Conservation (phyloP, 2,888 invertebrate genomes). For the Diarsia brunnea region DNA sequence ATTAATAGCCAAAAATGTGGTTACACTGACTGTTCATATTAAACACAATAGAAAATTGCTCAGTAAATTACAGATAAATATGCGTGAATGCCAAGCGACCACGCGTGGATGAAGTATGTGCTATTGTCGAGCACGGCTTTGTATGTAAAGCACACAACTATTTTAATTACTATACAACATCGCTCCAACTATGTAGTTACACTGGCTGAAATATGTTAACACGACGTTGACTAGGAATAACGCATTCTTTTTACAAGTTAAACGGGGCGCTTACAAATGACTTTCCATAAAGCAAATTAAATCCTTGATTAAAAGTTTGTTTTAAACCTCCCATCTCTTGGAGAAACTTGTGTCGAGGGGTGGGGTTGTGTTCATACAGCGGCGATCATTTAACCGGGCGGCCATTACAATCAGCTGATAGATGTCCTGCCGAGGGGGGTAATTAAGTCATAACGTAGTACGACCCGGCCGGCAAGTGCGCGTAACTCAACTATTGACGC, state of each 20-base stretch:
- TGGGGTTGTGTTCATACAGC: slow-evolving; percentile 48
- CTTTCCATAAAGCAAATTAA: slow-evolving; percentile 44
- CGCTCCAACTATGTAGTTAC: neutral
- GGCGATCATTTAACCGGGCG: slow-evolving; percentile 46
- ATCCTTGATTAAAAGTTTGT: slow-evolving; percentile 44
- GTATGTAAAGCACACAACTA: slow-evolving; percentile 24
- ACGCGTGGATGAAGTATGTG: slow-evolving; percentile 21
- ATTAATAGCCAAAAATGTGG: slow-evolving; percentile 20
- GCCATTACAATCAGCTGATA: slow-evolving; percentile 54
- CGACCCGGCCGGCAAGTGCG: slow-evolving; percentile 13
- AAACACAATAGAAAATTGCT: slow-evolving; percentile 34
- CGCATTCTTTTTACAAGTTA: neutral
- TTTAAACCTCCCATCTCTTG: slow-evolving; percentile 33
- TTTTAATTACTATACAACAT: slow-evolving; percentile 33
- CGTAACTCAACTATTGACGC: slow-evolving; percentile 43
- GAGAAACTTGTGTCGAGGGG: slow-evolving; percentile 26
- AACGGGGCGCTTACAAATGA: slow-evolving; percentile 12
- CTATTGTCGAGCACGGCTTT: slow-evolving; percentile 29
- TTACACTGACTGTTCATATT: slow-evolving; percentile 1
- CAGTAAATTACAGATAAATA: slow-evolving; percentile 24
- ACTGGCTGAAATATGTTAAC: slow-evolving; percentile 12
- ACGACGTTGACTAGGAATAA: neutral
- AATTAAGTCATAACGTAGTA: slow-evolving; percentile 61
- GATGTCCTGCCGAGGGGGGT: slow-evolving; percentile 56
- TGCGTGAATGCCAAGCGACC: neutral